A percentile compares a stretch with the other conserved stretches of the same genome.
These are phyloP conservation scores for Rhinella marina DNA, from an alignment of 2,797 vertebrate genomes.

Conservation along the genomic window DNA sequence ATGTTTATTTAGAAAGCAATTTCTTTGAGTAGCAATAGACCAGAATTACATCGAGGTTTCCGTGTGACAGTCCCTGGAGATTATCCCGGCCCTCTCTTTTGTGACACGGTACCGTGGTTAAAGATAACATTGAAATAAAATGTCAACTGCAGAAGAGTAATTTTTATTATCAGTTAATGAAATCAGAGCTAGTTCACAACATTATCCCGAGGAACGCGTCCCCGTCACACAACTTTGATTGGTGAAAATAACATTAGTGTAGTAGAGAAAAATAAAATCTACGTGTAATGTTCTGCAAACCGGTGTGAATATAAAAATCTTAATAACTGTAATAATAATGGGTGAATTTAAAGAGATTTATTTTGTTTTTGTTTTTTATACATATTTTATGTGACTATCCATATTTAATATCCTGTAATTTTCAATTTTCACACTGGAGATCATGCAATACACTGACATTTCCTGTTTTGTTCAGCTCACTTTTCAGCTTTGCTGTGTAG, in stretches of 20 bases:
- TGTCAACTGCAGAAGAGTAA: slow-evolving; percentile 51
- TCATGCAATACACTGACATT: background rate
- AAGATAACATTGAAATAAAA: slow-evolving; percentile 55
- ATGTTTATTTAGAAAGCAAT: slow-evolving; percentile 46
- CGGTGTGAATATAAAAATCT: background rate
- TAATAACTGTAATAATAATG: background rate
- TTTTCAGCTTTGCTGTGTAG: background rate
- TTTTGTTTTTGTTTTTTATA: background rate
- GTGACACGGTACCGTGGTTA: slow-evolving; percentile 32
- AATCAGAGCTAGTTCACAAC: slow-evolving; percentile 55
- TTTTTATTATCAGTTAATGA: slow-evolving; percentile 62
- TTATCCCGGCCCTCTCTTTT: slow-evolving; percentile 19
- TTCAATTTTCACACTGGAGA: background rate
- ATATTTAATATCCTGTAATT: background rate
- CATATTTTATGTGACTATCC: background rate
- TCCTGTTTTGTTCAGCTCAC: background rate
- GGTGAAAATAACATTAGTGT: slow-evolving; percentile 38
- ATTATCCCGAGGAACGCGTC: slow-evolving; percentile 44
- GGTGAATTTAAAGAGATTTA: background rate
- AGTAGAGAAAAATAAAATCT: background rate
- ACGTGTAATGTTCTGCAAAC: slow-evolving; percentile 4
- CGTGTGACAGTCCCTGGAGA: slow-evolving; percentile 23
- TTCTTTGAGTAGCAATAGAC: slow-evolving; percentile 25
- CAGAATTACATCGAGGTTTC: slow-evolving; percentile 43
- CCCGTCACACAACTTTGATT: slow-evolving; percentile 55